phyloP scores from a whole-genome alignment of 2,888 invertebrate genomes.

The Mythimna vitellina region DNA sequence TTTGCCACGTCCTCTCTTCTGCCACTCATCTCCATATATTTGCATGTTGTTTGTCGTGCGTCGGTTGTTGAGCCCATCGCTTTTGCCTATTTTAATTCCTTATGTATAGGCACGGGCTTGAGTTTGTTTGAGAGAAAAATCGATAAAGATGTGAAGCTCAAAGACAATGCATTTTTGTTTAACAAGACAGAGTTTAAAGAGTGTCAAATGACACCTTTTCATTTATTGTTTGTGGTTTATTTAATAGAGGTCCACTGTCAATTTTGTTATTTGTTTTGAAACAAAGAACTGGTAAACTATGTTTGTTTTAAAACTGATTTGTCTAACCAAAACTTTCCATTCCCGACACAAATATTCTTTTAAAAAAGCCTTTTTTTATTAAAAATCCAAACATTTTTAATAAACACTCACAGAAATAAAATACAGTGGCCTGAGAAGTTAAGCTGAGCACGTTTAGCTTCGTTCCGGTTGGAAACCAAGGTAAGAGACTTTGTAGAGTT shows the following conservation, averaged over 20 bases:
- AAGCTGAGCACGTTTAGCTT: constrained; percentile 58
- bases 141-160: not conserved
- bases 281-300: not conserved
- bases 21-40: constrained; percentile 64
- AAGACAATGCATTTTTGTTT: not conserved
- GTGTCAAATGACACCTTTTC: not conserved
- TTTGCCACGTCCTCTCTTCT: constrained; percentile 58
- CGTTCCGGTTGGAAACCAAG: constrained; percentile 60
- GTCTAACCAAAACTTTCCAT: not conserved
- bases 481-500: constrained; percentile 58
- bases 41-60: constrained; percentile 63
- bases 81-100: constrained; percentile 50
- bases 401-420: constrained; percentile 56
- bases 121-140: constrained; percentile 26
- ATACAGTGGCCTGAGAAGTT: constrained; percentile 49
- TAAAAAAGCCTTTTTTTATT: constrained; percentile 7
- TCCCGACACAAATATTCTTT: not conserved
- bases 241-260: no score
- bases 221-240: not conserved
- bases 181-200: not conserved
- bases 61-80: constrained; percentile 35
- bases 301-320: not conserved
- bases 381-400: constrained; percentile 55
- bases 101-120: constrained; percentile 34
- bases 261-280: not conserved